A percentile compares a stretch with the other conserved stretches of the same genome.
Conservation (phyloP, 2,113 vertebrate genomes). For the Chunga burmeisteri region DNA sequence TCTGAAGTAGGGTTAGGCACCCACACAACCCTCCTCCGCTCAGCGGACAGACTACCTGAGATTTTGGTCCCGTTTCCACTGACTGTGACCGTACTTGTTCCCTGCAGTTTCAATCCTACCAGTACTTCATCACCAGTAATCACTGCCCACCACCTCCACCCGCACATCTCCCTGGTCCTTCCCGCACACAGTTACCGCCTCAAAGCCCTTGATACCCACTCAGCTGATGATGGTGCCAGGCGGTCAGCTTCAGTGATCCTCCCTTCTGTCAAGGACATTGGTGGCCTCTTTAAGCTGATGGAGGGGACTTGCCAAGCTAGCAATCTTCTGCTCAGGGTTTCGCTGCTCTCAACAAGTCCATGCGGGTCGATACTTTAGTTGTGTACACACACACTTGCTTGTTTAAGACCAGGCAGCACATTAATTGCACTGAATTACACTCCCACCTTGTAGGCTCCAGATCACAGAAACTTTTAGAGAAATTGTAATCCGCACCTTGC, state of each 20-base stretch:
- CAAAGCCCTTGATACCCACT: constrained; percentile 12
- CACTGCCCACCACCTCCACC: not conserved
- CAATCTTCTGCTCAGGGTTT: not conserved
- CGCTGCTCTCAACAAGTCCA: not conserved
- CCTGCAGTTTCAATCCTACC: not conserved
- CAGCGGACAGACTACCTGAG: not conserved
- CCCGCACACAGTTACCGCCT: not conserved
- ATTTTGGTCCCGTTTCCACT: not conserved
- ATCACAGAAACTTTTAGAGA: not conserved
- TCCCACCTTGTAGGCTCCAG: not conserved
- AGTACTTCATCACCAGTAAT: not conserved
- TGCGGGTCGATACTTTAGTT: not conserved
- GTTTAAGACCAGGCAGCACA: not conserved
- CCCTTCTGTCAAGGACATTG: not conserved
- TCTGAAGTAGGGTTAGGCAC: not conserved
- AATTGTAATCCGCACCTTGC: not conserved
- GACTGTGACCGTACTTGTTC: rapidly evolving
- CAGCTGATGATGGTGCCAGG: not conserved
- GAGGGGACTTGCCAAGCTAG: not conserved
- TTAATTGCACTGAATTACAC: not conserved
- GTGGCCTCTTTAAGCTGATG: not conserved
- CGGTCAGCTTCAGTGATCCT: not conserved
- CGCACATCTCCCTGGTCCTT: not conserved
- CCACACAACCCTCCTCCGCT: not conserved
- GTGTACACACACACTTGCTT: not conserved